These are phyloP conservation scores for Corella eumyota DNA, from an alignment of 23 tunicate genomes.

Conservation along the genomic window DNA sequence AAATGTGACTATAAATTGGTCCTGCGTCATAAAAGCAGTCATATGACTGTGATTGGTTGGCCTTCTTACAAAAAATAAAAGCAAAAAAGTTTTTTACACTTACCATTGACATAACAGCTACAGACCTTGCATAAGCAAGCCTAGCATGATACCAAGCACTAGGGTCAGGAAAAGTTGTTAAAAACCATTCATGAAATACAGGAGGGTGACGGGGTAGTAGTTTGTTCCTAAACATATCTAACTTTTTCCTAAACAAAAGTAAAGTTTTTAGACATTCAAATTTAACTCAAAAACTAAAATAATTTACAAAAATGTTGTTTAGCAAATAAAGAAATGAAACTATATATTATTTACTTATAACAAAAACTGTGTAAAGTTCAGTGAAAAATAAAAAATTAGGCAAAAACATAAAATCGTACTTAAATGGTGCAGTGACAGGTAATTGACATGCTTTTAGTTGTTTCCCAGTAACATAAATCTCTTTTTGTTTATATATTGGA, in stretches of 20 bases:
- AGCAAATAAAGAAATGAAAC: too few relatives aligned
- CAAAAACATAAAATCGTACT: constrained; percentile 19
- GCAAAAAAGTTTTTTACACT: too few relatives aligned
- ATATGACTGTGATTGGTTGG: too few relatives aligned
- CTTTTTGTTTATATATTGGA: constrained; percentile 46
- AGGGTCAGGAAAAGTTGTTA: constrained; percentile 71
- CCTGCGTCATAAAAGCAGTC: too few relatives aligned
- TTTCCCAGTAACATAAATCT: constrained; percentile 30
- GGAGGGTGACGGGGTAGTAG: constrained; percentile 80
- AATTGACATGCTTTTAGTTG: constrained; percentile 48
- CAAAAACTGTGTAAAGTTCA: too few relatives aligned
- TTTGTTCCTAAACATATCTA: constrained; percentile 61
- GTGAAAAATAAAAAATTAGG: not conserved
- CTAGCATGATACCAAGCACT: constrained; percentile 80
- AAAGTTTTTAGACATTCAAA: too few relatives aligned
- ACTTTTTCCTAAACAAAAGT: constrained; percentile 57
- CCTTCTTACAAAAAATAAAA: too few relatives aligned
- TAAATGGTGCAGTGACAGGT: constrained; percentile 22
- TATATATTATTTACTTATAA: too few relatives aligned
- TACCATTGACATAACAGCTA: constrained; percentile 98
- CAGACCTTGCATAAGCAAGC: constrained; percentile 69
- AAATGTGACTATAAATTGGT: too few relatives aligned
- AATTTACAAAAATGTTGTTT: too few relatives aligned
- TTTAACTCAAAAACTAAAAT: not conserved
- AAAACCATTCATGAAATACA: constrained; percentile 85